Conservation (phyloP, 2,888 invertebrate species). For the Cremastinae sp. region DNA sequence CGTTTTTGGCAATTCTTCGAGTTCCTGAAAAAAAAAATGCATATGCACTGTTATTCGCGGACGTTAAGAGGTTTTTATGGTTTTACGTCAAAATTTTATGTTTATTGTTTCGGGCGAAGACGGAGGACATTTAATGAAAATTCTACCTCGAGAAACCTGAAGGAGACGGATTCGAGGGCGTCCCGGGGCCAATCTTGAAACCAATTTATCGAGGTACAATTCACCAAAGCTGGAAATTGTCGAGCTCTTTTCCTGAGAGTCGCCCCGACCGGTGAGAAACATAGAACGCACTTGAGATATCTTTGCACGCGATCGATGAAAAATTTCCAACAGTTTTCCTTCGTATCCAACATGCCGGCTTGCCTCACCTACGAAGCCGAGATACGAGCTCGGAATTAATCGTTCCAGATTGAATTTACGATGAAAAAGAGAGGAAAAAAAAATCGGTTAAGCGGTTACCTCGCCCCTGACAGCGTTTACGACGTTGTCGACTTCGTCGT, state of each 20-base stretch:
- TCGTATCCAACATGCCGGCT: conserved; percentile 90
- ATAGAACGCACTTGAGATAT: conserved; percentile 90
- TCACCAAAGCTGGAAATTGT: conserved; percentile 96
- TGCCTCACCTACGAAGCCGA: conserved; percentile 85
- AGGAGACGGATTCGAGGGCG: conserved; percentile 94
- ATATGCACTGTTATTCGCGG: conserved; percentile 22
- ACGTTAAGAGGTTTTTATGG: no score
- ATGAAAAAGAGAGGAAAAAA: no score
- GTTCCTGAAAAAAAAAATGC: conserved; percentile 80
- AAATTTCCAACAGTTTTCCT: conserved; percentile 97
- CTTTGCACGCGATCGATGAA: conserved; percentile 94
- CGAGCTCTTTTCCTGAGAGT: conserved; percentile 92
- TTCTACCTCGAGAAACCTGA: conserved; percentile 88
- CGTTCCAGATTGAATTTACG: not conserved
- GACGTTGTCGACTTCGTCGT: conserved; percentile 95
- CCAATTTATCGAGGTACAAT: conserved; percentile 97
- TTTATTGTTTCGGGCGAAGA: no score
- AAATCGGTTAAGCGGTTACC: conserved; percentile 77
- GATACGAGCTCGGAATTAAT: not conserved
- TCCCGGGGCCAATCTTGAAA: conserved; percentile 98
- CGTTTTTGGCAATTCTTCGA: conserved; percentile 80
- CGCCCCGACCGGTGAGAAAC: conserved; percentile 97
- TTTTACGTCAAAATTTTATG: no score
- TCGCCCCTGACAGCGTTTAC: conserved; percentile 89
- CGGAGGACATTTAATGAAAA: no score